Evolutionary conservation across 2,888 invertebrate genomes (phyloP), one percentile per base, ranked within the genome.

Genomic region (Mimachlamys varia): DNA sequence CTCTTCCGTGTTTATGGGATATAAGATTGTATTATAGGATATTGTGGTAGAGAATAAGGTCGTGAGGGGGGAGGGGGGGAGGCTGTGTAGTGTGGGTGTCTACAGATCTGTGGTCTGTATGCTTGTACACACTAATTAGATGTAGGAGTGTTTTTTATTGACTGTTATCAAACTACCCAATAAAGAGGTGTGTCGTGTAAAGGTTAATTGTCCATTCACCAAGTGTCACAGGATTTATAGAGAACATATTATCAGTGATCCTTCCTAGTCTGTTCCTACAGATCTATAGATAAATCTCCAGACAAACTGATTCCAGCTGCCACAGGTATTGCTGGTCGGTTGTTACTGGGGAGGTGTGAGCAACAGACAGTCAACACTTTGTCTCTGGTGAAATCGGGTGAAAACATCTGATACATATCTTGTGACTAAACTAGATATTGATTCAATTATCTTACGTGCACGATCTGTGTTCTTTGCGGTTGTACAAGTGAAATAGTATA

Each of bases 111-210:
- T 76, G 76, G 76, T 76, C 22, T 27, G 27, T 27, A 27, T 76
- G 76, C 27, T 76, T 76, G 27, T 76, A 76, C 33, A 22, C 19
- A 76, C 76, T 33, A 76, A 76, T 76, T 76, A 76, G 76, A 27
- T n/a, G n/a, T 12, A 22, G 76, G 76, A 76, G 76, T 76, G 76
- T 76, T 76, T 76, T 76, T 76, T 76, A 76, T 76, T 76, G 76
- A 76, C 27, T 76, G 33, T 76, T 76, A 76, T 76, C 76, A 76
- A 33, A 76, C 76, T 33, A 2, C 12, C 76, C 76, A 76, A 76
- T 76, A 76, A 27, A 76, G 76, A 76, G 76, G 76, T 33, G 76
- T 76, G 76, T 76, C 33, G 0, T 15, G 1, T 10, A 33, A 33
- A 19, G 53, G 7, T 76, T 76, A 76, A 76, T 76, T 76, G 76